Evolutionary conservation across 2,888 invertebrate genomes (phyloP).

Genomic region (Philonicus albiceps): DNA sequence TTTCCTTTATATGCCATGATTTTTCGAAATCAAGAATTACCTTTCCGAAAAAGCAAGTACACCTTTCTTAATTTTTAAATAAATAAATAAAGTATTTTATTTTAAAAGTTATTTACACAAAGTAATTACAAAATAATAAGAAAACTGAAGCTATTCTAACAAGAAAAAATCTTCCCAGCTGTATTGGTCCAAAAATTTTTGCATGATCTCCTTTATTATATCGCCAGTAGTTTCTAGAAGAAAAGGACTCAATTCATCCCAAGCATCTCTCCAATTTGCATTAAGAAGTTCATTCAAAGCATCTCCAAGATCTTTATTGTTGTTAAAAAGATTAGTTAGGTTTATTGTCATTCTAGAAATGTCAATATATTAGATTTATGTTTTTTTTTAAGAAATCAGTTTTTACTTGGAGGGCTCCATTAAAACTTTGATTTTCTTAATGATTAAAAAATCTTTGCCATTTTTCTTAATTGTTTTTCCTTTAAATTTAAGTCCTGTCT

Average conservation of each 20-base stretch:
- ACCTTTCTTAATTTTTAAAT: too few relatives aligned
- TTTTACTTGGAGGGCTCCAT: slow-evolving; percentile 45
- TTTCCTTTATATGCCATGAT: too few relatives aligned
- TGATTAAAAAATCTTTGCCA: slow-evolving; percentile 47
- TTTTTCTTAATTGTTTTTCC: slow-evolving; percentile 44
- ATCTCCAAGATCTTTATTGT: slow-evolving; percentile 61
- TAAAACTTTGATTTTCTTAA: slow-evolving; percentile 43
- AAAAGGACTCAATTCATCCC: slow-evolving; percentile 42
- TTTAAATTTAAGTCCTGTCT: slow-evolving; percentile 44
- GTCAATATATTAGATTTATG: background rate
- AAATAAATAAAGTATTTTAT: too few relatives aligned
- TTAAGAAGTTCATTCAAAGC: slow-evolving; percentile 63
- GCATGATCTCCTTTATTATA: slow-evolving; percentile 49
- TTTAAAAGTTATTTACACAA: slow-evolving; percentile 44
- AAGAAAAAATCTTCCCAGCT: slow-evolving; percentile 1
- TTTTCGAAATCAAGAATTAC: too few relatives aligned
- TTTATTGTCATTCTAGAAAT: slow-evolving; percentile 51
- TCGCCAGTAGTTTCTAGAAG: background rate
- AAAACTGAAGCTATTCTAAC: too few relatives aligned
- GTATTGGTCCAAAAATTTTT: slow-evolving; percentile 49
- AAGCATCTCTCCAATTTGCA: slow-evolving; percentile 64
- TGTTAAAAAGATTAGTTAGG: slow-evolving; percentile 63
- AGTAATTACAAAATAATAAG: too few relatives aligned
- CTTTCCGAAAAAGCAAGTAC: too few relatives aligned
- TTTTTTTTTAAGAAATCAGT: too few relatives aligned